Evolutionary conservation across 2,888 invertebrate species (phyloP), one percentile per base, ranked within the genome.

Genomic region (Boloria selene): DNA sequence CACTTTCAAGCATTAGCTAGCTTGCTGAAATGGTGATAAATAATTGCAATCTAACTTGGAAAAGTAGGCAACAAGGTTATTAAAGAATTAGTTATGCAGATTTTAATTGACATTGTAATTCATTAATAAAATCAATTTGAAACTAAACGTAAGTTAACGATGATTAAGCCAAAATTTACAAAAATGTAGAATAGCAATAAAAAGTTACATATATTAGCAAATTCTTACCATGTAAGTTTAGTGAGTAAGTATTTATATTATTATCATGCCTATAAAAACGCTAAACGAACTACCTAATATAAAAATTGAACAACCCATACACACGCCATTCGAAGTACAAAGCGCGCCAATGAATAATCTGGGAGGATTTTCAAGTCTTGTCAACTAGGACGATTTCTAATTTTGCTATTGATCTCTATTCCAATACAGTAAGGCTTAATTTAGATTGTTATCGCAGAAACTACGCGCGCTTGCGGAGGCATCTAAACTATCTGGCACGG

Each of bases 271-370:
- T 50, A 38, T 52, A 53, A 31, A 31, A 47, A 13, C 4, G 16
- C n/a, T n/a, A n/a, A n/a, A 47, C 16, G 17, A 58, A 52, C 47
- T n/a, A 53, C n/a, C 22, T 51, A 61, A 65, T 51, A 18, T 31
- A 65, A 55, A 58, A 64, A 42, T 64, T 47, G 47, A 64, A 59
- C n/a, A 51, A 45, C 44, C 56, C 56, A 18, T 59, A 44, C 64
- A 52, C 52, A 58, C 51, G 58, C 52, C 49, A n/a, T 60, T 51
- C 31, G 77, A 76, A 79, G 77, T 75, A 85, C 85, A 87, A 85
- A 87, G 83, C 82, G 79, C 75, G 77, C 83, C 87, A 88, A 88
- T 88, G 82, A 88, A 89, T 89, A 87, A 88, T 84, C 81, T 79
- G 79, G 75, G 78, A 77, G 79, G 78, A 84, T 84, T 84, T 80